phyloP scores from a whole-genome alignment of 2,797 vertebrate genomes.

The Manis javanica region DNA sequence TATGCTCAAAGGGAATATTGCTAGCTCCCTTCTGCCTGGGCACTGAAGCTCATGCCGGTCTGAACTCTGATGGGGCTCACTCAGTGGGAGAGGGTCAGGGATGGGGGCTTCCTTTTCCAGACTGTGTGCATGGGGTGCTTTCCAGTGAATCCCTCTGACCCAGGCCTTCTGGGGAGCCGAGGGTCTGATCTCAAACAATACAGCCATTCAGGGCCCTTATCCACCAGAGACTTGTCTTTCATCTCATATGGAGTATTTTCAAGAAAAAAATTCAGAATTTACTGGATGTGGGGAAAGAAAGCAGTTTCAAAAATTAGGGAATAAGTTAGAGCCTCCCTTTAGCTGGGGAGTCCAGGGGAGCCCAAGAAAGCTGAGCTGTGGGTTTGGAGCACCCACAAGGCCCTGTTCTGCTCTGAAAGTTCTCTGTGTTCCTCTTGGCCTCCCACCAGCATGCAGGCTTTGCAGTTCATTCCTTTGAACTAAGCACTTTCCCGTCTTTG shows the following conservation, averaged over 20 bases:
- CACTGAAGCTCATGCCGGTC: not conserved
- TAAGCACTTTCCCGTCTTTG: not conserved
- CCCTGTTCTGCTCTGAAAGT: too few species aligned
- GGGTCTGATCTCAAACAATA: not conserved
- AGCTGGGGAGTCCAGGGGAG: too few species aligned
- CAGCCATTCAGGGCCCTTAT: not conserved
- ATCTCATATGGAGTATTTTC: not conserved
- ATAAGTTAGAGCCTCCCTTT: not conserved
- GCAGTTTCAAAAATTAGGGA: not conserved
- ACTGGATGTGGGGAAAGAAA: not conserved
- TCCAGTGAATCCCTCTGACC: not conserved
- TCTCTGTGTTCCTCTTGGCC: not conserved
- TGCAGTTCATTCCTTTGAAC: too few species aligned
- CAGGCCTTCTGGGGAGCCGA: not conserved
- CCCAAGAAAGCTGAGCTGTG: not conserved
- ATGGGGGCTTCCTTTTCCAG: not conserved
- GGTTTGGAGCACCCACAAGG: rapidly evolving
- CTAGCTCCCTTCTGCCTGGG: constrained; percentile 32
- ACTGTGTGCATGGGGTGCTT: not conserved
- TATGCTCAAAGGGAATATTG: constrained; percentile 23
- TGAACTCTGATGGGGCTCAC: rapidly evolving
- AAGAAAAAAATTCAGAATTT: not conserved
- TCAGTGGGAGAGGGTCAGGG: not conserved
- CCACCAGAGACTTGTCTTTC: not conserved
- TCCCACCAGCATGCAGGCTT: rapidly evolving